Percentiles rank a stretch among this genome's conserved stretches.
Conservation (phyloP, 2,797 vertebrate species). For the Capromys pilorides region DNA sequence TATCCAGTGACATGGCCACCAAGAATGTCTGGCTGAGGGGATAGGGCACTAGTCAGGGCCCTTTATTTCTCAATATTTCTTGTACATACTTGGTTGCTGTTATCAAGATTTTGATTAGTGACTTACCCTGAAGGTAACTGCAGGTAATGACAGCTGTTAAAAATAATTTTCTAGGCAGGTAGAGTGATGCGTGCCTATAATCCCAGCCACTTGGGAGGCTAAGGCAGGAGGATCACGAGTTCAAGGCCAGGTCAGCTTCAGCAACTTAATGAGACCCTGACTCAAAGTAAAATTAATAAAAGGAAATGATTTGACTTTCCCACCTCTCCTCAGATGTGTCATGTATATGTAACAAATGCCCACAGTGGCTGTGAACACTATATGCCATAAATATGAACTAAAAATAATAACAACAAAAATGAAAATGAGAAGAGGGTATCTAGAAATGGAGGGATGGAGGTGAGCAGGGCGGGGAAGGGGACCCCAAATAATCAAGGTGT, state of each 20-base stretch:
- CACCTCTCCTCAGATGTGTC: background rate
- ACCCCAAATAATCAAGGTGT: background rate
- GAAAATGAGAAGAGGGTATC: background rate
- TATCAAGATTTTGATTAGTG: slow-evolving; percentile 22
- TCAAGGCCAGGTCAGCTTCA: background rate
- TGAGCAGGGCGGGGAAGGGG: background rate
- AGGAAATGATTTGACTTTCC: background rate
- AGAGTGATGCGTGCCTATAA: background rate
- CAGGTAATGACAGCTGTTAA: background rate
- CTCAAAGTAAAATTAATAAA: background rate
- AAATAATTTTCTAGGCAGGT: background rate
- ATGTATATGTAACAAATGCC: background rate
- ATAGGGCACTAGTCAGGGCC: background rate
- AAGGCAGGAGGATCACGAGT: background rate
- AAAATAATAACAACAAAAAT: background rate
- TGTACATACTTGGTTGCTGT: background rate
- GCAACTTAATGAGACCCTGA: background rate
- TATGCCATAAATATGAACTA: background rate
- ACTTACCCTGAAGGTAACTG: background rate
- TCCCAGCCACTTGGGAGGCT: background rate
- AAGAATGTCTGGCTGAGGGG: background rate
- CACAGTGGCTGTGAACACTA: background rate
- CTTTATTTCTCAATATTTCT: background rate
- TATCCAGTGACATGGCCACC: background rate
- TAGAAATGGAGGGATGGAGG: background rate